Evolutionary conservation across 2,797 vertebrate species (phyloP).

Genomic region (Helarctos malayanus): DNA sequence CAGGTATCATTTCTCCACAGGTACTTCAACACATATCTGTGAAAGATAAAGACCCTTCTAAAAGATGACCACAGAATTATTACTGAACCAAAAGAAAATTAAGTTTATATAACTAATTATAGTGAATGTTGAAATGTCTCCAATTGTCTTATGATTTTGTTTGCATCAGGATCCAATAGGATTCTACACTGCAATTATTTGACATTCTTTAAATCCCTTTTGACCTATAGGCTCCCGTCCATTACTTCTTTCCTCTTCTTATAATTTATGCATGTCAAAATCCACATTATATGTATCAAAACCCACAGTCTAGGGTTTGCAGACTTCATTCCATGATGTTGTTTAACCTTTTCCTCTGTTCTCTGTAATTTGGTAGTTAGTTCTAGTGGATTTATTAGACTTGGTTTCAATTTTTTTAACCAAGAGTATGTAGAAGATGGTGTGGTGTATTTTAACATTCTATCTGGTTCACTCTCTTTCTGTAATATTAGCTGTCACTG

Average conservation of each 20-base stretch:
- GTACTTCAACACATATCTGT: constrained; percentile 35
- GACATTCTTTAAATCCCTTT: constrained; percentile 40
- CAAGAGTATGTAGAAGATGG: background rate
- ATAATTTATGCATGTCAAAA: background rate
- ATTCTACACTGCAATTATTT: background rate
- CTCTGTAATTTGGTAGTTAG: constrained; percentile 21
- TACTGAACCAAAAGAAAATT: constrained; percentile 71
- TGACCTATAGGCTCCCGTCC: background rate
- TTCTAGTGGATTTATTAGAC: constrained; percentile 52
- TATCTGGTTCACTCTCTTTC: constrained; percentile 31
- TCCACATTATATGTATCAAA: background rate
- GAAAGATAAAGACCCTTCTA: constrained; percentile 68
- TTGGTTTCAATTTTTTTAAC: background rate
- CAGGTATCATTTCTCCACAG: constrained; percentile 45
- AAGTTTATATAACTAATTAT: constrained; percentile 64
- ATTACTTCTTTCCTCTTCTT: constrained; percentile 25
- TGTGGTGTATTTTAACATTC: background rate
- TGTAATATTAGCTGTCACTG: constrained; percentile 45
- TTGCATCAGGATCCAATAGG: constrained; percentile 33
- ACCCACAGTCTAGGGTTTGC: constrained; percentile 16
- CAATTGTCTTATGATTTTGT: constrained; percentile 47
- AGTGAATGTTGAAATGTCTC: constrained; percentile 37
- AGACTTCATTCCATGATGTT: constrained; percentile 1
- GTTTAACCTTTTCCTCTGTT: constrained; percentile 46
- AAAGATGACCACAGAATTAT: constrained; percentile 60